Evolutionary conservation across 2,113 vertebrate species (phyloP).

Genomic region (Chaetodon trifascialis): DNA sequence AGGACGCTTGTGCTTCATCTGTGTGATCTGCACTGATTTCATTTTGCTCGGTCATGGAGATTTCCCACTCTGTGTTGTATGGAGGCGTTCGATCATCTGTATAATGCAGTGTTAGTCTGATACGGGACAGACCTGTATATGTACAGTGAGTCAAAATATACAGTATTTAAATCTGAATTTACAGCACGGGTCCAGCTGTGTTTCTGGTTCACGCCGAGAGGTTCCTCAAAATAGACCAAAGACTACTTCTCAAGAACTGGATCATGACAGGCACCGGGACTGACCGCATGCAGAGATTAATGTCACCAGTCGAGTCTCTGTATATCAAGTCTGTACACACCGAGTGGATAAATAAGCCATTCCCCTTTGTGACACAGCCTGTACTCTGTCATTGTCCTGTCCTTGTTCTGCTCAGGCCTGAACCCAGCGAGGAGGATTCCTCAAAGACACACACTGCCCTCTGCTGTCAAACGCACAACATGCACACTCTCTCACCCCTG

Average conservation of each 20-base stretch:
- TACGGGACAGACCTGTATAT: constrained; percentile 10
- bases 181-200: background rate
- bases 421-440: constrained; percentile 21
- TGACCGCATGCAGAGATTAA: constrained; percentile 48
- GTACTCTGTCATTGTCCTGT: constrained; percentile 40
- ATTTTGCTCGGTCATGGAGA: background rate
- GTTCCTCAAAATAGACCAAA: constrained; percentile 37
- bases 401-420: constrained; percentile 38
- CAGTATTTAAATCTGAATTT: constrained; percentile 17
- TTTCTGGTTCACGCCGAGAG: constrained; percentile 1
- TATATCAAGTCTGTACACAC: constrained; percentile 28
- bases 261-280: constrained; percentile 12
- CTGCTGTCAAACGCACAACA: constrained; percentile 68
- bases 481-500: constrained; percentile 33
- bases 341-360: constrained; percentile 35
- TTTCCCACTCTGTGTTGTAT: background rate
- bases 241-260: background rate
- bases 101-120: background rate
- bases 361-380: constrained; percentile 36
- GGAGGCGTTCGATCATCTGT: constrained; percentile 5
- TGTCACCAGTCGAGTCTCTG: constrained; percentile 31
- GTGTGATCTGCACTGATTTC: background rate
- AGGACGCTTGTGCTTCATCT: constrained; percentile 45
- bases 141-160: constrained; percentile 18
- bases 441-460: constrained; percentile 75